These are phyloP conservation scores for Passer montanus DNA, from an alignment of 2,113 vertebrate species.

Conservation along the genomic window DNA sequence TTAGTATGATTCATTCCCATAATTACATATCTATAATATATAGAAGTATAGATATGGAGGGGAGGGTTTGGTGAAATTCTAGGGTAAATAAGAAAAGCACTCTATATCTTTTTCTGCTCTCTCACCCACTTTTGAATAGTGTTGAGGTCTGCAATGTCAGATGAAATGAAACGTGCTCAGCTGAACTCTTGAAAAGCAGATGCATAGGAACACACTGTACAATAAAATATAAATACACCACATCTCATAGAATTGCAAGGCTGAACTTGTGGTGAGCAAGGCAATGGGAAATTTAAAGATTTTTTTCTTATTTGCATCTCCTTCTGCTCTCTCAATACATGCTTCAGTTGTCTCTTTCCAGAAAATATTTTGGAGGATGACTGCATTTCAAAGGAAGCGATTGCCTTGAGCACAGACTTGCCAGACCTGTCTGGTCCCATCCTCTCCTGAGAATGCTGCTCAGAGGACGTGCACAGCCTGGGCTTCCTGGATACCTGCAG, in stretches of 20 bases:
- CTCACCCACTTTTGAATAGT: not conserved
- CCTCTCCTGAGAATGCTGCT: not conserved
- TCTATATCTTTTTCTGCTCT: not conserved
- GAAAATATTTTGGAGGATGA: not conserved
- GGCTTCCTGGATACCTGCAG: not conserved
- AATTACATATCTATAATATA: not conserved
- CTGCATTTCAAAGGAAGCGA: conserved; percentile 34
- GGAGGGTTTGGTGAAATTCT: not conserved
- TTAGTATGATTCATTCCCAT: not conserved
- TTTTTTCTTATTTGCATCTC: not conserved
- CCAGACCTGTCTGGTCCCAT: conserved; percentile 42
- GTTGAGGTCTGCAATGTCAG: not conserved
- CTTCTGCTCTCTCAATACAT: not conserved
- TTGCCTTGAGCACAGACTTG: conserved; percentile 26
- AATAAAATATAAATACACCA: not conserved
- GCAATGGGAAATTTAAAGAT: not conserved
- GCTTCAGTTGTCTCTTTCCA: conserved; percentile 9
- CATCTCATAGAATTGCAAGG: not conserved
- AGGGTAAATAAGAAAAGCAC: not conserved
- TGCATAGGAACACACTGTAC: not conserved
- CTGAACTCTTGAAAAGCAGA: not conserved
- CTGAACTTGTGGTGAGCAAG: not conserved
- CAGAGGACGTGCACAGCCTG: not conserved
- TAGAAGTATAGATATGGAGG: not conserved
- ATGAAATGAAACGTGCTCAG: not conserved